Percentiles rank a stretch among this genome's conserved stretches.
Evolutionary conservation across 1,140 invertebrate species (phyloP).

Genomic region (Trinorchestia longiramus): DNA sequence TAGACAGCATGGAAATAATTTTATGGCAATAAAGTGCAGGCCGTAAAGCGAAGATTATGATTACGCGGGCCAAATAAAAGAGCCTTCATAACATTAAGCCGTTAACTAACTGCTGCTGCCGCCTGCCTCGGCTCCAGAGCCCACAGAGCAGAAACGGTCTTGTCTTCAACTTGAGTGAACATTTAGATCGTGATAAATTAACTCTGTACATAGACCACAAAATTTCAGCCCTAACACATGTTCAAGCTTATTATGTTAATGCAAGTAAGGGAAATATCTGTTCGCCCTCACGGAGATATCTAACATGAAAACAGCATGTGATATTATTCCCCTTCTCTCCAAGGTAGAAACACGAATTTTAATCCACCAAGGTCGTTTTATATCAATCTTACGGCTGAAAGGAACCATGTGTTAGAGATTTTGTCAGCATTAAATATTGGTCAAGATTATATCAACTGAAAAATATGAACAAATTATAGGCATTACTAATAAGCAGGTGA

Average conservation of each 20-base stretch:
- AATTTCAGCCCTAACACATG: not conserved
- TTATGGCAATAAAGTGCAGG: conserved; percentile 24
- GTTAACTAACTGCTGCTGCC: conserved; percentile 24
- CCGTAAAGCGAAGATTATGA: conserved; percentile 52
- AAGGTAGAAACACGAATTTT: too few species aligned
- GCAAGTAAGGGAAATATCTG: not conserved
- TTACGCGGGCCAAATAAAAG: conserved; percentile 42
- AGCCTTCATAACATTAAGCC: conserved; percentile 22
- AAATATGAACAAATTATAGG: not conserved
- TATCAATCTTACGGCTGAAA: too few species aligned
- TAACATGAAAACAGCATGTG: too few species aligned
- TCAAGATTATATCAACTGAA: not conserved
- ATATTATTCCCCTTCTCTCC: too few species aligned
- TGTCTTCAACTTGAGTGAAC: not conserved
- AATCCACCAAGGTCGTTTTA: too few species aligned
- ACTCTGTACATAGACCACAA: not conserved
- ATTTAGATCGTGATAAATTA: not conserved
- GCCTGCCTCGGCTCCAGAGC: not conserved
- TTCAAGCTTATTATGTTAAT: not conserved
- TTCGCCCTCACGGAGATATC: not conserved
- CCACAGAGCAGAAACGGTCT: not conserved
- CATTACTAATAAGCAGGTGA: not conserved
- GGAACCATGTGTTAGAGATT: too few species aligned
- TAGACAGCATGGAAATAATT: conserved; percentile 13
- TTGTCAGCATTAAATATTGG: too few species aligned